Evolutionary conservation across 2,113 vertebrate genomes (phyloP).

Genomic region (Microtus pennsylvanicus): DNA sequence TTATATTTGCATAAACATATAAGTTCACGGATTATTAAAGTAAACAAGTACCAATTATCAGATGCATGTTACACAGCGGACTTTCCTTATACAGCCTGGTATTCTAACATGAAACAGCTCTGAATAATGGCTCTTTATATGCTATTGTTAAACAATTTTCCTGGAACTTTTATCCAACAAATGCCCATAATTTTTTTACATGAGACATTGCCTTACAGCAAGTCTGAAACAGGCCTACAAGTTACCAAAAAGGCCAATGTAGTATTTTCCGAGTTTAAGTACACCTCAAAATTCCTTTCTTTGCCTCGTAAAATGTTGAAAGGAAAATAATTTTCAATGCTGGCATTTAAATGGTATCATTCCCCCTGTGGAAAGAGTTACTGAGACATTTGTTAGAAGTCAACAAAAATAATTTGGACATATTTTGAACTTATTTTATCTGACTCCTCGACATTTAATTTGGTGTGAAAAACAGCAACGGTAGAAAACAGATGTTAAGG

Average conservation of each 20-base stretch:
- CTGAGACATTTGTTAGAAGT: constrained; percentile 85
- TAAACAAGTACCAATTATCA: constrained; percentile 61
- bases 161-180: constrained; percentile 80
- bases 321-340: constrained; percentile 77
- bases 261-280: constrained; percentile 77
- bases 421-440: constrained; percentile 91
- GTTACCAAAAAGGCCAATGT: constrained; percentile 74
- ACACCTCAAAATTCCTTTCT: constrained; percentile 80
- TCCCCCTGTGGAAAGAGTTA: constrained; percentile 81
- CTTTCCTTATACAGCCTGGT: constrained; percentile 64
- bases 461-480: constrained; percentile 90
- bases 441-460: constrained; percentile 90
- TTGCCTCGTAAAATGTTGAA: constrained; percentile 81
- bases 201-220: constrained; percentile 70
- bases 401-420: constrained; percentile 89
- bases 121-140: constrained; percentile 80
- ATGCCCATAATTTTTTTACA: constrained; percentile 73
- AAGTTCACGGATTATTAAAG: constrained; percentile 36
- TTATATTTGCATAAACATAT: not conserved
- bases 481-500: constrained; percentile 91
- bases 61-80: constrained; percentile 50
- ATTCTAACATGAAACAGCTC: constrained; percentile 69
- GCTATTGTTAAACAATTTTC: constrained; percentile 82
- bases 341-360: constrained; percentile 81
- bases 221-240: constrained; percentile 68